Evolutionary conservation across 2,113 vertebrate genomes (phyloP).

Genomic region (Lophochroa leadbeateri): DNA sequence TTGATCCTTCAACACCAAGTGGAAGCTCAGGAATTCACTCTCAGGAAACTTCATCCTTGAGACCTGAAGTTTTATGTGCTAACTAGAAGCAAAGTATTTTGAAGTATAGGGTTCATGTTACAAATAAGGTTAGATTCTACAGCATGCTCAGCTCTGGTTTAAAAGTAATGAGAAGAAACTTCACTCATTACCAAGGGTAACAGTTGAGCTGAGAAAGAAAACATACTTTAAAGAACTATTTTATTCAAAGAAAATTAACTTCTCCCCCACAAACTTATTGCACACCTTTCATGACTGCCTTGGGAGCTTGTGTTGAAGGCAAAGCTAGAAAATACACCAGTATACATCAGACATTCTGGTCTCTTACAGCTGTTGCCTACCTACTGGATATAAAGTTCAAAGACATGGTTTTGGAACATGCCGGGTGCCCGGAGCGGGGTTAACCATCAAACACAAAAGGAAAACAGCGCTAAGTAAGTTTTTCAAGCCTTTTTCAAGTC

Average conservation of each 20-base stretch:
- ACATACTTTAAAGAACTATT: background rate
- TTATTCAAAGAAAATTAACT: conserved; percentile 21
- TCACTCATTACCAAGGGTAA: background rate
- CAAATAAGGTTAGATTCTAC: background rate
- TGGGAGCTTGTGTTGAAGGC: background rate
- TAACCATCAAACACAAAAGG: background rate
- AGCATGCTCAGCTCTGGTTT: background rate
- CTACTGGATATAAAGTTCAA: background rate
- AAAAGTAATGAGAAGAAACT: background rate
- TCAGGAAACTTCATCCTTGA: background rate
- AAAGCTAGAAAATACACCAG: background rate
- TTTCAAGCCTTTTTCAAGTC: background rate
- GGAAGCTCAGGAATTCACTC: background rate
- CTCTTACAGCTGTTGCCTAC: background rate
- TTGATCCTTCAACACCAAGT: background rate
- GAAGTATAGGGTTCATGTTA: background rate
- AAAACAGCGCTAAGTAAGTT: background rate
- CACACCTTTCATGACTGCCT: conserved; percentile 13
- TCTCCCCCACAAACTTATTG: background rate
- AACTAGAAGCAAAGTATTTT: background rate
- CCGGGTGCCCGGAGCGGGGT: fast-evolving
- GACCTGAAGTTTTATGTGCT: background rate
- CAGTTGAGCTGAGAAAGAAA: background rate
- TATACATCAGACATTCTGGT: background rate
- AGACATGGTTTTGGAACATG: background rate